Evolutionary conservation across 2,888 invertebrate genomes (phyloP).

Genomic region (Apantesis nais): DNA sequence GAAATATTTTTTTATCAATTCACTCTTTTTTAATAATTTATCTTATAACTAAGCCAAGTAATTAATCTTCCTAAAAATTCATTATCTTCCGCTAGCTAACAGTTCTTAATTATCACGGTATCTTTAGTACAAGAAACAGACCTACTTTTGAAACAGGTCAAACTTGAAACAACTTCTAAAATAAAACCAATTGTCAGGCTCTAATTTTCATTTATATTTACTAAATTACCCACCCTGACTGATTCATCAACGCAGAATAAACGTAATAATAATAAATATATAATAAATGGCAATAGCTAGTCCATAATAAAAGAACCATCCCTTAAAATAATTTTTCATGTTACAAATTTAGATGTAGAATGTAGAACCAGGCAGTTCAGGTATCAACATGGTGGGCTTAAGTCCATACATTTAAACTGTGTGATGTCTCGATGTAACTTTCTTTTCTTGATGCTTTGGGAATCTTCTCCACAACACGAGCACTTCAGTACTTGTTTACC

Average conservation of each 20-base stretch:
- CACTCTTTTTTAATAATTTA: background rate
- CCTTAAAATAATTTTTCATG: too few relatives aligned
- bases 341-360: too few relatives aligned
- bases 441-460: background rate
- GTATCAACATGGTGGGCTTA: background rate
- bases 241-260: too few relatives aligned
- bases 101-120: background rate
- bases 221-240: too few relatives aligned
- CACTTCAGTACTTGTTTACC: too few relatives aligned
- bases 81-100: background rate
- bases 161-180: background rate
- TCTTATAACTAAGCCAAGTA: background rate
- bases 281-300: too few relatives aligned
- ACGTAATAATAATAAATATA: too few relatives aligned
- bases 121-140: background rate
- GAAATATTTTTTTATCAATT: background rate
- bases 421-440: background rate
- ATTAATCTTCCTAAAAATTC: background rate
- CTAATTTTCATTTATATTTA: too few relatives aligned
- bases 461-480: too few relatives aligned
- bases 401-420: background rate
- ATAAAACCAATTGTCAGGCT: background rate
- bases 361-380: too few relatives aligned
- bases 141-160: background rate
- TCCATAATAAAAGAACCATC: too few relatives aligned